phyloP scores from a whole-genome alignment of 2,797 vertebrate genomes.

The Epinephelus malabaricus region DNA sequence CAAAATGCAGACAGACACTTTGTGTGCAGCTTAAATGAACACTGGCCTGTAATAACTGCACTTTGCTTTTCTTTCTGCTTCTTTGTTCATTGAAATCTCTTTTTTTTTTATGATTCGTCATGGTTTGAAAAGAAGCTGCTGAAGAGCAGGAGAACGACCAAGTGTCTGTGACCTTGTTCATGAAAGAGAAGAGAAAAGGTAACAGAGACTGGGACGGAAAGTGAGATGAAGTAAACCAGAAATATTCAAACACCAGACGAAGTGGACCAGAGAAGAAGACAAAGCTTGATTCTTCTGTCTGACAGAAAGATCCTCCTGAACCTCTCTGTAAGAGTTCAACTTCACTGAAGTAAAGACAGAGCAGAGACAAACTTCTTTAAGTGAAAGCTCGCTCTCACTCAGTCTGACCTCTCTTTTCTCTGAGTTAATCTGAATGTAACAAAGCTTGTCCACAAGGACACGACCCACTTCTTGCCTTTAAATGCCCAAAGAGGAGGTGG shows the following conservation, averaged over 20 bases:
- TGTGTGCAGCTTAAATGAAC: too few species aligned
- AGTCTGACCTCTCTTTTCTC: conserved; percentile 2
- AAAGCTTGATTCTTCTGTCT: background rate
- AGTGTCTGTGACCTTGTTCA: conserved; percentile 1
- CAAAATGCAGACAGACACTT: background rate
- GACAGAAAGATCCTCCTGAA: background rate
- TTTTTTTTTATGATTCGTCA: too few species aligned
- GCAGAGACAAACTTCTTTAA: background rate
- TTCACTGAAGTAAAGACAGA: background rate
- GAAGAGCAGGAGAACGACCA: background rate
- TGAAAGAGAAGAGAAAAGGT: background rate
- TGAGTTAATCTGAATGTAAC: conserved; percentile 5
- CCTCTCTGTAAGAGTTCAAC: background rate
- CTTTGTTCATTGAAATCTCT: too few species aligned
- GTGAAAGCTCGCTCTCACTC: background rate
- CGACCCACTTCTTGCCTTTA: conserved; percentile 2
- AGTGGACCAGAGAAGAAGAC: background rate
- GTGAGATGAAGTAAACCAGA: background rate
- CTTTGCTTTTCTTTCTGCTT: too few species aligned
- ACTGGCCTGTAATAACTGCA: too few species aligned
- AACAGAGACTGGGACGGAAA: background rate
- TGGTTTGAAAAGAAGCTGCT: background rate
- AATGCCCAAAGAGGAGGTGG: background rate
- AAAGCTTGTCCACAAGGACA: conserved; percentile 11
- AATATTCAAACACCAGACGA: background rate